Evolutionary conservation across 2,888 invertebrate species (phyloP).

Genomic region (Acanthosepion esculentum): DNA sequence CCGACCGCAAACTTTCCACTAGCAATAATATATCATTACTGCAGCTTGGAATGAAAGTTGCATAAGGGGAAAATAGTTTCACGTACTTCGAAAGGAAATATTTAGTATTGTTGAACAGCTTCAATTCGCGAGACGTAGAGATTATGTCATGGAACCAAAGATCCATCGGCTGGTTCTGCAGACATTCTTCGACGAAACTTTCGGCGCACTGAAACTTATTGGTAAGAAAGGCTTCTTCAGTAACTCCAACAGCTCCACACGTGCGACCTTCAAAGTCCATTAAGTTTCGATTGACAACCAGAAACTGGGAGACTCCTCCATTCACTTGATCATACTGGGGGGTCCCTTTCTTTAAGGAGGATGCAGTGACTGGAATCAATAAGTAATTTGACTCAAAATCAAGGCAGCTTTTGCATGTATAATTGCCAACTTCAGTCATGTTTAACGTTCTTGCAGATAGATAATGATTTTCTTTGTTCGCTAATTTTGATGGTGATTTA

Average conservation of each 20-base stretch:
- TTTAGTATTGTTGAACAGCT: neutral
- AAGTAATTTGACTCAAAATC: neutral
- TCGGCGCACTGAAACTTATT: neutral
- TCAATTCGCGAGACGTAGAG: no score
- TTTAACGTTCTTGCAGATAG: neutral
- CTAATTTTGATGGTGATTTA: neutral
- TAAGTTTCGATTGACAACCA: neutral
- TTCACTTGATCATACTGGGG: neutral
- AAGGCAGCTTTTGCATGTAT: neutral
- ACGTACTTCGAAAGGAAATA: neutral
- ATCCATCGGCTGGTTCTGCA: neutral
- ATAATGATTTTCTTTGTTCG: neutral
- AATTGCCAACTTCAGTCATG: neutral
- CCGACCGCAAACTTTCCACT: neutral
- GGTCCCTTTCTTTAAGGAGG: neutral
- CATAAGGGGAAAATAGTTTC: neutral
- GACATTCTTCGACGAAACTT: neutral
- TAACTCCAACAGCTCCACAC: neutral
- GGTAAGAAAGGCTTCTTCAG: neutral
- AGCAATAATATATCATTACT: neutral
- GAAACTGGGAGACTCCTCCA: neutral
- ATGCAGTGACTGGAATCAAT: neutral
- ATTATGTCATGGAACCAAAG: neutral
- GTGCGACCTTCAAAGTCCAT: neutral
- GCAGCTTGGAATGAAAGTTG: neutral